A percentile compares a stretch with the other conserved stretches of the same genome.
Conservation (phyloP, 1,140 invertebrate species). For the Atopsyche davidsoni region DNA sequence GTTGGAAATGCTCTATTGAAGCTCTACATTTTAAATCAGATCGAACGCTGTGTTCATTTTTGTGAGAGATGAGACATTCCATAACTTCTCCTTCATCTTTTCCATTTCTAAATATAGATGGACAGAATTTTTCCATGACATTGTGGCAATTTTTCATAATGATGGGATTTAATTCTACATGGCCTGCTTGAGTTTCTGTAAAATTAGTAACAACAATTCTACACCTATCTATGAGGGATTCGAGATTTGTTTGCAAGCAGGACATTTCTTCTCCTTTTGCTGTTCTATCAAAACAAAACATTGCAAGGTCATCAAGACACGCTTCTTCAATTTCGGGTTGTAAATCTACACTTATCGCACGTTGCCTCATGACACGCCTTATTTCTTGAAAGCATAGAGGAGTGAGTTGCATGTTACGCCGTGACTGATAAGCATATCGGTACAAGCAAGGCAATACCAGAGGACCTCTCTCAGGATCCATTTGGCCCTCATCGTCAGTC, state of each 20-base stretch:
- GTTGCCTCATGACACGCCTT: conserved; percentile 82
- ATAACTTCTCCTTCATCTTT: conserved; percentile 81
- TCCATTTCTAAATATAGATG: conserved; percentile 58
- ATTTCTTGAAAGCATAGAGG: conserved; percentile 72
- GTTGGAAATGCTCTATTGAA: conserved; percentile 90
- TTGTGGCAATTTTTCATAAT: conserved; percentile 75
- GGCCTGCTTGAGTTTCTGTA: conserved; percentile 81
- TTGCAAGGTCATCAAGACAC: conserved; percentile 81
- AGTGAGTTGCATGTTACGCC: conserved; percentile 57
- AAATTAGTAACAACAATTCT: conserved; percentile 75
- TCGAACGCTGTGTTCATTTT: conserved; percentile 74
- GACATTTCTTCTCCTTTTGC: conserved; percentile 82
- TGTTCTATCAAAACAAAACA: conserved; percentile 76
- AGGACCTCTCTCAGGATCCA: conserved; percentile 66
- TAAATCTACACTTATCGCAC: conserved; percentile 87
- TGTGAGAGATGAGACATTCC: conserved; percentile 89
- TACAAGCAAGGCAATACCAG: conserved; percentile 90
- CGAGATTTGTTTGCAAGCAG: conserved; percentile 89
- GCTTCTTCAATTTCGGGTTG: conserved; percentile 89
- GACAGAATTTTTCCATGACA: conserved; percentile 78
- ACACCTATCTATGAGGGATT: conserved; percentile 60
- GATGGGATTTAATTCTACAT: conserved; percentile 80
- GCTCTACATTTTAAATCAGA: conserved; percentile 80
- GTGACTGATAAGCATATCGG: conserved; percentile 72
- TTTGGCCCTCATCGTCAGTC: conserved; percentile 61